Conservation (phyloP, 2,888 invertebrate genomes). For the Colletes collaris region DNA sequence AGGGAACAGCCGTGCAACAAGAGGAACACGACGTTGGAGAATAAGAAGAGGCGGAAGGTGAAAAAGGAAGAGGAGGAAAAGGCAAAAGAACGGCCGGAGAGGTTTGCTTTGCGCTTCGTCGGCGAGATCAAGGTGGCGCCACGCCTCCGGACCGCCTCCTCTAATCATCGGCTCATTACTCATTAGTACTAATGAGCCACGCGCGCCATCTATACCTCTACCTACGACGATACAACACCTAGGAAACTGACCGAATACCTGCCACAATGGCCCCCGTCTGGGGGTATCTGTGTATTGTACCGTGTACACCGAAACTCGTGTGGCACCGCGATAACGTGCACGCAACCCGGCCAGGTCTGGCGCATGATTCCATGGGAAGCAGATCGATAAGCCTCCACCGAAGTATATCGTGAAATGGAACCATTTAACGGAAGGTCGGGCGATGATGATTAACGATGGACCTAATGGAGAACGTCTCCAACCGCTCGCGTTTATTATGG, state of each 20-base stretch:
- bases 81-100: conserved; percentile 59
- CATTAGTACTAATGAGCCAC: conserved; percentile 83
- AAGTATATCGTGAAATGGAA: conserved; percentile 57
- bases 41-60: conserved; percentile 42
- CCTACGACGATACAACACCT: conserved; percentile 59
- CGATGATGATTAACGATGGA: conserved; percentile 64
- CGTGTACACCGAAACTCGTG: conserved; percentile 6
- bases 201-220: conserved; percentile 74
- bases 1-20: conserved; percentile 55
- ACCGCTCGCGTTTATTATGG: conserved; percentile 48
- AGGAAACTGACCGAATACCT: conserved; percentile 46
- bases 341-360: conserved; percentile 50
- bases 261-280: conserved; percentile 41
- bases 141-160: conserved; percentile 82
- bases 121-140: conserved; percentile 80
- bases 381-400: conserved; percentile 54
- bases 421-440: conserved; percentile 51
- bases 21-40: conserved; percentile 53
- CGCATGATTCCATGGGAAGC: conserved; percentile 27
- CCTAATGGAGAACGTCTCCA: conserved; percentile 64
- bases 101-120: conserved; percentile 77
- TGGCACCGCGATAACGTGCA: conserved; percentile 66
- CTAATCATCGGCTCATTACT: conserved; percentile 83
- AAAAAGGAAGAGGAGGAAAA: conserved; percentile 45
- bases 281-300: neutral